Evolutionary conservation across 2,113 vertebrate species (phyloP).

Genomic region (Caretta caretta): DNA sequence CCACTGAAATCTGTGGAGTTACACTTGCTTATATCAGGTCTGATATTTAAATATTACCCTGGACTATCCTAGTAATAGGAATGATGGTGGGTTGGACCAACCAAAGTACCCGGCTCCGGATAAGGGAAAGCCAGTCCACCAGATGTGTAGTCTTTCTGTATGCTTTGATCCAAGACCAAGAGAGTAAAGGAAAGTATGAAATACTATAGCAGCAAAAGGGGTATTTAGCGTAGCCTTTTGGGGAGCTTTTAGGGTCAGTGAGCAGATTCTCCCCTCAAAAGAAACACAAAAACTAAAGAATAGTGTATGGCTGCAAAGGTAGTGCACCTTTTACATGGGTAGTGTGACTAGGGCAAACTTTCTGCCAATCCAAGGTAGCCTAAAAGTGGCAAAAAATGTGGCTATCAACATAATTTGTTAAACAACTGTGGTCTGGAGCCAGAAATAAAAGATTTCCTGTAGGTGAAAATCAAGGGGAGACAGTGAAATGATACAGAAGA

Average conservation of each 20-base stretch:
- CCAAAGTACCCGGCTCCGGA: not conserved
- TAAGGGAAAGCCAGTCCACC: not conserved
- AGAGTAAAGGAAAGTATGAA: rapidly evolving
- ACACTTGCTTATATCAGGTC: not conserved
- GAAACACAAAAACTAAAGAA: not conserved
- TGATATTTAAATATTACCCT: rapidly evolving
- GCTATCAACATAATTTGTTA: not conserved
- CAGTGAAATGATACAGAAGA: not conserved
- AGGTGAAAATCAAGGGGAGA: not conserved
- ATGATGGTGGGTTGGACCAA: not conserved
- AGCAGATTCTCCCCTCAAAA: not conserved
- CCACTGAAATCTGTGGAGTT: not conserved
- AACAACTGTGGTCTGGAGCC: not conserved
- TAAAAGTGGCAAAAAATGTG: not conserved
- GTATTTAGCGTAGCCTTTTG: not conserved
- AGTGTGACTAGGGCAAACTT: not conserved
- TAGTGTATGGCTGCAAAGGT: not conserved
- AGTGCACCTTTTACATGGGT: not conserved
- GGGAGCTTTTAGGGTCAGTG: not conserved
- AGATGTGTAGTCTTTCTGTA: rapidly evolving
- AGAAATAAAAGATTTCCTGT: not conserved
- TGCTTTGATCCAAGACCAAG: not conserved
- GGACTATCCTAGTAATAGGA: not conserved
- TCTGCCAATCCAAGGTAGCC: not conserved
- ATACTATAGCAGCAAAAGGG: not conserved